A percentile compares a stretch with the other conserved stretches of the same genome.
These are phyloP conservation scores for Lasaia peninsularis DNA, from an alignment of 1,140 invertebrate genomes.

Conservation along the genomic window DNA sequence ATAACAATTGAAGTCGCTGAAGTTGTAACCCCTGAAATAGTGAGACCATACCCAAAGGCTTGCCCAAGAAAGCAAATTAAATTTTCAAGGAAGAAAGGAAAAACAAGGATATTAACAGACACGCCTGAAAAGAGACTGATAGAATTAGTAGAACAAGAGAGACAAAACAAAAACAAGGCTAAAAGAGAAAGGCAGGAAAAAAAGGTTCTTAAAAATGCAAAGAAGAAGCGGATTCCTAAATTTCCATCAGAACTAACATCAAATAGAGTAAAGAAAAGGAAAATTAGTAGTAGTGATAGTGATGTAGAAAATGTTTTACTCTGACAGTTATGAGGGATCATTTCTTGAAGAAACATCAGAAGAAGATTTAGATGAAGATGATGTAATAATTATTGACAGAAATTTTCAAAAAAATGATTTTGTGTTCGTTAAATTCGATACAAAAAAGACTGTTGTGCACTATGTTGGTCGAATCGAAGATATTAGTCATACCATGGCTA, in stretches of 20 bases:
- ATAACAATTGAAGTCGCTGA: slow-evolving; percentile 21
- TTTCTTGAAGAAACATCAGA: slow-evolving; percentile 25
- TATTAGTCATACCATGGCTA: slow-evolving; percentile 31
- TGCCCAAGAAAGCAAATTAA: neutral
- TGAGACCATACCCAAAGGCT: slow-evolving; percentile 13
- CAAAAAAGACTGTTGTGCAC: too few species aligned
- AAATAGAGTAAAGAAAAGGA: too few species aligned
- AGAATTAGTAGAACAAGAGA: slow-evolving; percentile 14
- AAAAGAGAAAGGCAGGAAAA: slow-evolving; percentile 19
- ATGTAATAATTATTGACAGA: slow-evolving; percentile 27
- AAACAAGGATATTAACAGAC: neutral
- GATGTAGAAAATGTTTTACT: too few species aligned
- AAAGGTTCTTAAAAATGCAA: slow-evolving; percentile 21
- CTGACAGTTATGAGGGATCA: slow-evolving; percentile 4
- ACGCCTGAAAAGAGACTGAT: too few species aligned
- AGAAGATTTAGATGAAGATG: slow-evolving; percentile 37
- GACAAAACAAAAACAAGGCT: slow-evolving; percentile 16
- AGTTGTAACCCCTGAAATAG: neutral
- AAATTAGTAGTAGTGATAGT: too few species aligned
- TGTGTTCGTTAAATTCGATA: slow-evolving; percentile 30
- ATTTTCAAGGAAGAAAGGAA: slow-evolving; percentile 7
- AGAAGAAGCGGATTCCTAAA: slow-evolving; percentile 22
- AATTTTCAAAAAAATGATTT: slow-evolving; percentile 33
- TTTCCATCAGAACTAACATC: too few species aligned
- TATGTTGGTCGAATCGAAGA: too few species aligned